Evolutionary conservation across 2,113 vertebrate genomes (phyloP).

Genomic region (Neogale vison): DNA sequence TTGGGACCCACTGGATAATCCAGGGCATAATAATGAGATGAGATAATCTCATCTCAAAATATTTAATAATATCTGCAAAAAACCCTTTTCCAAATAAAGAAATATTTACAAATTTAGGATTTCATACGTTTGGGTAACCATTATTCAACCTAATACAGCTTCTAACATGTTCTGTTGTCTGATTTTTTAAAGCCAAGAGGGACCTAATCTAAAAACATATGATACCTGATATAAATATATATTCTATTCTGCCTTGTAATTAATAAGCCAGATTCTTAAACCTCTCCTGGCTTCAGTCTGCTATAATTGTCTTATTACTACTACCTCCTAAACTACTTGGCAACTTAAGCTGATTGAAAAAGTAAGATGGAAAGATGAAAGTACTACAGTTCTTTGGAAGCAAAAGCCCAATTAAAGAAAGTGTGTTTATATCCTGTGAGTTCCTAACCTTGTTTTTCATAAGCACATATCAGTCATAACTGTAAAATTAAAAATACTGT

Average conservation of each 20-base stretch:
- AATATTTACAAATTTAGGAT: background rate
- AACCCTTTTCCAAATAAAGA: background rate
- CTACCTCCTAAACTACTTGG: background rate
- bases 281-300: background rate
- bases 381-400: background rate
- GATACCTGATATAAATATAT: background rate
- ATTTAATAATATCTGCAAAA: background rate
- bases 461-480: background rate
- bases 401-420: background rate
- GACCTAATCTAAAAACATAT: background rate
- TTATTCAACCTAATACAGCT: background rate
- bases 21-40: background rate
- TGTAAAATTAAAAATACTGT: slow-evolving; percentile 1
- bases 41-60: background rate
- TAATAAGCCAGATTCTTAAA: background rate
- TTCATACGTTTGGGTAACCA: background rate
- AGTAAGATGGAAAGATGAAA: background rate
- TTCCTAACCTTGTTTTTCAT: background rate
- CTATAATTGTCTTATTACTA: background rate
- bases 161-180: background rate
- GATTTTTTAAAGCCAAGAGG: background rate
- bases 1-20: background rate
- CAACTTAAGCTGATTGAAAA: background rate
- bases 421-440: background rate
- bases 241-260: background rate